These are phyloP conservation scores for Pampus argenteus DNA, from an alignment of 2,797 vertebrate species.

Conservation along the genomic window DNA sequence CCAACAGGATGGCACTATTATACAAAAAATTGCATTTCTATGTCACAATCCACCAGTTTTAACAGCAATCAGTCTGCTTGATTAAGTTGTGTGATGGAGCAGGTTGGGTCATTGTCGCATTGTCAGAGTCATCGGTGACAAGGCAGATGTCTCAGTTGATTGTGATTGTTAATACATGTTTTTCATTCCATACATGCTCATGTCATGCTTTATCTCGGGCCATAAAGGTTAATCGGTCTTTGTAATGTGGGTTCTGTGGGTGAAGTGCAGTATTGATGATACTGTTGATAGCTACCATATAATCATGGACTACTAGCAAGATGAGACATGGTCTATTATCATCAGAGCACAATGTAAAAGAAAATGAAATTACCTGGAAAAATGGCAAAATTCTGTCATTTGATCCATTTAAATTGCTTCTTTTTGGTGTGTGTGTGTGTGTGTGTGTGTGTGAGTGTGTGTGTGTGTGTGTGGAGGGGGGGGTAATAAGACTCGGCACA, in stretches of 20 bases:
- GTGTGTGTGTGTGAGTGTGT: too few relatives aligned
- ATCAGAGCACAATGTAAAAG: slow-evolving; percentile 3
- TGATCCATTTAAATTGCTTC: slow-evolving; percentile 41
- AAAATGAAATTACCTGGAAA: slow-evolving; percentile 27
- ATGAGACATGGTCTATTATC: slow-evolving; percentile 18
- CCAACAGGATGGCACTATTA: not conserved
- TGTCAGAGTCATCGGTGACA: slow-evolving; percentile 17
- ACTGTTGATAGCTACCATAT: not conserved
- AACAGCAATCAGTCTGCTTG: slow-evolving; percentile 29
- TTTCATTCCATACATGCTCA: not conserved
- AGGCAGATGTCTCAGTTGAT: slow-evolving; percentile 4
- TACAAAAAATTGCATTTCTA: not conserved
- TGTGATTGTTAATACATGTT: slow-evolving; percentile 12
- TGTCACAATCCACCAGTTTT: slow-evolving; percentile 12
- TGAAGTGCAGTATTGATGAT: not conserved
- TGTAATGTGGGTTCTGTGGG: not conserved
- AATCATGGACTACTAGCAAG: not conserved
- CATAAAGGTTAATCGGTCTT: not conserved
- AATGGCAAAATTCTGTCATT: slow-evolving; percentile 29
- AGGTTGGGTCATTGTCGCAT: slow-evolving; percentile 11
- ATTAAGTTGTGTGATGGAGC: slow-evolving; percentile 33
- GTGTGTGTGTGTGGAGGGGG: too few relatives aligned
- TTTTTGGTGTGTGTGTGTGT: too few relatives aligned
- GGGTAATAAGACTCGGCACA: slow-evolving; percentile 6
- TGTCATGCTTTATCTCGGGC: not conserved